Base-by-base conservation (phyloP, 2,797 vertebrate genomes). In the Myotis vivesi region DNA sequence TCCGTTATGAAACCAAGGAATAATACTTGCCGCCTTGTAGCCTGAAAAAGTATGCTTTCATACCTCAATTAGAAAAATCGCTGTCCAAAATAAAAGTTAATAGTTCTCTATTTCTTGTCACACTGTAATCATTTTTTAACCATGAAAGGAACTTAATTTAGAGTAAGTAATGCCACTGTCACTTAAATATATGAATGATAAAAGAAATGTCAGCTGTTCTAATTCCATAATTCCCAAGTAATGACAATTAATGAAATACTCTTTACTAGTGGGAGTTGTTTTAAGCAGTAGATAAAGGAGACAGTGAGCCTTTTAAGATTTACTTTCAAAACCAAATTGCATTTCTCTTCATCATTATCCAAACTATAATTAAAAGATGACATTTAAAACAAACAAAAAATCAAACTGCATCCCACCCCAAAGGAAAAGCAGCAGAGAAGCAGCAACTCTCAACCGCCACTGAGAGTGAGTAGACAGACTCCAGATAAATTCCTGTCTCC, bases 331-430 rank as follows among this genome's bases (percentile, higher is more conserved):
- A 96, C 59, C 53, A 96, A 97, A 95, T 59, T 94, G 28, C 76
- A 15, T 77, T 86, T 97, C 69, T 95, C 86, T 97, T 95, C 82
- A 94, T 30, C 96, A 92, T 89, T 96, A 97, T 82, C 81, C 94
- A 96, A 98, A 97, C 96, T 95, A 94, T 85, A 98, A 98, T 96
- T 97, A 97, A 97, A 98, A 97, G 84, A 97, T 83, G 68, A 93
- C 82, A 97, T 95, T 95, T 59, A 97, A 96, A 90, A 91, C 57
- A 88, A 97, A 94, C 77, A 89, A 80, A 72, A 62, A 94, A 89
- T 71, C 80, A 73, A 91, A 92, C 77, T 85, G 62, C 66, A 91
- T 64, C 68, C 81, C 46, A 72, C 22, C 19, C 94, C 59, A 33
- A 69, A 69, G 53, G 91, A 86, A 97, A 95, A 95, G 20, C 91